Evolutionary conservation across 1,140 invertebrate species (phyloP).

Genomic region (Cydia amplana): DNA sequence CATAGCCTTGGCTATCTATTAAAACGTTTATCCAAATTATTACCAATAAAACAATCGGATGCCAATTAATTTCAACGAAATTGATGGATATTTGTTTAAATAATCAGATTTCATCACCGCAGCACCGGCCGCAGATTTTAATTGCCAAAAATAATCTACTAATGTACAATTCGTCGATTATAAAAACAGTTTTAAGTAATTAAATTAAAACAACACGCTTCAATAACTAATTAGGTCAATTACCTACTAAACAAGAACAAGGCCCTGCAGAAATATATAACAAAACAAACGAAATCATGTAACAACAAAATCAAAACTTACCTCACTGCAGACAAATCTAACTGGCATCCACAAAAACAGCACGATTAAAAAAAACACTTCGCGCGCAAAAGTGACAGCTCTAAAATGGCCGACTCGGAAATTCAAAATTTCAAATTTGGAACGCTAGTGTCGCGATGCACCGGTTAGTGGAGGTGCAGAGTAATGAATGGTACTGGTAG

Average conservation of each 20-base stretch:
- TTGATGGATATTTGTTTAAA: background rate
- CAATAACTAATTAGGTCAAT: constrained; percentile 14
- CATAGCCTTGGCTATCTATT: no score
- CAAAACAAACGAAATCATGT: constrained; percentile 37
- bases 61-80: background rate
- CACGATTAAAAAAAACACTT: constrained; percentile 44
- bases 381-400: constrained; percentile 54
- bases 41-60: background rate
- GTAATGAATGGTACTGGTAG: constrained; percentile 75
- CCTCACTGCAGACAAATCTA: background rate
- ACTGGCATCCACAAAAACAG: constrained; percentile 31
- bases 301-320: constrained; percentile 38
- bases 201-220: constrained; percentile 19
- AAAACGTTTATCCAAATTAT: background rate
- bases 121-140: background rate
- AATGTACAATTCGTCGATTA: background rate
- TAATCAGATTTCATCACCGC: constrained; percentile 2
- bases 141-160: background rate
- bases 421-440: constrained; percentile 51
- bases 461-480: constrained; percentile 48
- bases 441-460: constrained; percentile 60
- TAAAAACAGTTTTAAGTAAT: constrained; percentile 10
- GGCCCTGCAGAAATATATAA: background rate
- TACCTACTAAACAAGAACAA: constrained; percentile 1
- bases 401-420: constrained; percentile 39